Evolutionary conservation across 1,140 invertebrate genomes (phyloP).

Genomic region (Hyles euphorbiae): DNA sequence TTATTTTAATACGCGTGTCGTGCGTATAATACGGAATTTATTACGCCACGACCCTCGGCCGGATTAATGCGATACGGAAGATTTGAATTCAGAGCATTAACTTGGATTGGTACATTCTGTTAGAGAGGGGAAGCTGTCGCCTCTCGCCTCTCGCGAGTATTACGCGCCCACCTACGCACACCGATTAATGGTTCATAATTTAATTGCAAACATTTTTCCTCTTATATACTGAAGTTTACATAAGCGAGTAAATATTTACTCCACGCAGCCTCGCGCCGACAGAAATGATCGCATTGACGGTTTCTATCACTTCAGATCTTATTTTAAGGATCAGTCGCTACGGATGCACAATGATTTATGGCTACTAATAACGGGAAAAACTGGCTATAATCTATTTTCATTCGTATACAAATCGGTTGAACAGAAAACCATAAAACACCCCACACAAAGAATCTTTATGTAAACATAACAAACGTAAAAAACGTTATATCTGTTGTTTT

Average conservation of each 20-base stretch:
- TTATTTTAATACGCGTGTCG: conserved; percentile 74
- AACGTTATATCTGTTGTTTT: conserved; percentile 72
- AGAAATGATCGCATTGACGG: conserved; percentile 25
- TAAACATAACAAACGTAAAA: conserved; percentile 74
- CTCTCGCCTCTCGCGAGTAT: conserved; percentile 8
- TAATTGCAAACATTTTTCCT: neutral
- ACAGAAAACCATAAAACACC: conserved; percentile 74
- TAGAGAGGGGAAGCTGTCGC: conserved; percentile 27
- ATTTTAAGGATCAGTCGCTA: conserved; percentile 56
- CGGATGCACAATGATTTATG: conserved; percentile 70
- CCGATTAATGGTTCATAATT: conserved; percentile 52
- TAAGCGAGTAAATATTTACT: neutral
- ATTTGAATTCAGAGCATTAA: conserved; percentile 72
- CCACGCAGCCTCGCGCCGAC: neutral
- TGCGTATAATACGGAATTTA: conserved; percentile 74
- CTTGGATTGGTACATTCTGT: conserved; percentile 61
- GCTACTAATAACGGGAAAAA: conserved; percentile 73
- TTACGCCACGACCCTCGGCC: conserved; percentile 63
- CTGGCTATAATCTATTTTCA: conserved; percentile 73
- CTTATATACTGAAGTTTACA: neutral
- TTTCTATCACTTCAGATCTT: conserved; percentile 52
- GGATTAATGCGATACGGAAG: conserved; percentile 74
- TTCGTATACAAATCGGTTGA: conserved; percentile 72
- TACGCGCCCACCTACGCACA: conserved; percentile 31
- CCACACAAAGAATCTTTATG: conserved; percentile 75